phyloP scores from a whole-genome alignment of 2,888 invertebrate genomes.

The Dasysyrphus albostriatus region DNA sequence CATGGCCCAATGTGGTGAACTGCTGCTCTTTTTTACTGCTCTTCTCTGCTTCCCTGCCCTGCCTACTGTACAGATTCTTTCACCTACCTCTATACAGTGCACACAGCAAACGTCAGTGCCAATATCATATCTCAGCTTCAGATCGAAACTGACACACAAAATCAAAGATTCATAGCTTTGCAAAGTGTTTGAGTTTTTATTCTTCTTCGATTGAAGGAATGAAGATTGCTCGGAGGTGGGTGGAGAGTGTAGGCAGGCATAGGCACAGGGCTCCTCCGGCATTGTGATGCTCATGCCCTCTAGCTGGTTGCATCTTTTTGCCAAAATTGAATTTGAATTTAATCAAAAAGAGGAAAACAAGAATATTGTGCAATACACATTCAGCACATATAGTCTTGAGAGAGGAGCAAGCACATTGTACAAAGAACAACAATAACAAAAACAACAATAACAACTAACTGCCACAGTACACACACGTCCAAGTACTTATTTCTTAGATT shows the following conservation, averaged over 20 bases:
- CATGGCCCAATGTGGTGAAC: constrained; percentile 29
- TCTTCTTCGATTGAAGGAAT: constrained; percentile 15
- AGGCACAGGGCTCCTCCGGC: neutral
- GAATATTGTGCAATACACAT: constrained; percentile 45
- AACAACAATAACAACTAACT: constrained; percentile 19
- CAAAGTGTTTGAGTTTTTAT: constrained; percentile 71
- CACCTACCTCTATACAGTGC: constrained; percentile 18
- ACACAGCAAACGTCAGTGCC: constrained; percentile 48
- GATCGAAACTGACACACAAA: constrained; percentile 71
- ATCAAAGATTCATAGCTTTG: constrained; percentile 71
- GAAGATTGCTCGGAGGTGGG: neutral
- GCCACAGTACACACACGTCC: constrained; percentile 51
- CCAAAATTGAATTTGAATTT: constrained; percentile 72
- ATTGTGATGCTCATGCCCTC: neutral
- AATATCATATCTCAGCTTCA: constrained; percentile 68
- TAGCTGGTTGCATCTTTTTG: constrained; percentile 53
- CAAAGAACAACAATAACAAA: neutral
- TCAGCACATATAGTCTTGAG: constrained; percentile 1
- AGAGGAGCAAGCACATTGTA: neutral
- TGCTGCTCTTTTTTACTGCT: constrained; percentile 16
- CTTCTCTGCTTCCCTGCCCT: neutral
- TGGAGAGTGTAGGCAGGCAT: neutral
- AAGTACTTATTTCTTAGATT: constrained; percentile 68
- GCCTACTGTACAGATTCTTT: neutral
- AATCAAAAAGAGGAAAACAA: constrained; percentile 68